Evolutionary conservation across 2,888 invertebrate species (phyloP).

Genomic region (Brenthis daphne): DNA sequence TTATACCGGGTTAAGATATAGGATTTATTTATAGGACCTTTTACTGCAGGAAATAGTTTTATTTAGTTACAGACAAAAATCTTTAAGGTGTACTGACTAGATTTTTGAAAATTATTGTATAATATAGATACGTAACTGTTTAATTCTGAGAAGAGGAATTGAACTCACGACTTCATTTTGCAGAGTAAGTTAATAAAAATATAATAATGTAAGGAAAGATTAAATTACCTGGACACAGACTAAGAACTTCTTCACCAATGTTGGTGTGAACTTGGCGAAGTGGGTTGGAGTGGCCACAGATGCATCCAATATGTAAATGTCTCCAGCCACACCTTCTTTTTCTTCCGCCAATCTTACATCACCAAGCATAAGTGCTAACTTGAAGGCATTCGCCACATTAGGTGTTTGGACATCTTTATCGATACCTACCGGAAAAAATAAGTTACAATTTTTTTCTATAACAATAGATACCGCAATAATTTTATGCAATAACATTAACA

Average conservation of each 20-base stretch:
- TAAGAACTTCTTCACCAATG: slow-evolving; percentile 91
- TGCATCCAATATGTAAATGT: slow-evolving; percentile 91
- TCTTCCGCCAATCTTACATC: slow-evolving; percentile 90
- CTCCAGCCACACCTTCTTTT: slow-evolving; percentile 91
- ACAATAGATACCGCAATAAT: not conserved
- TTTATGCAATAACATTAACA: not conserved
- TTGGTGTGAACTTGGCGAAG: slow-evolving; percentile 92
- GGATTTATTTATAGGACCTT: no score
- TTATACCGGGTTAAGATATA: no score
- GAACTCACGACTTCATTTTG: no score
- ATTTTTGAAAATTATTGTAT: no score
- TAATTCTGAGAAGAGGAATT: no score
- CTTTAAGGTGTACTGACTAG: no score
- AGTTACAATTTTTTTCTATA: not conserved
- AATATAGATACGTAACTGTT: no score
- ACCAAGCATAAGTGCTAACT: slow-evolving; percentile 92
- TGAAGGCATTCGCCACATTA: slow-evolving; percentile 90
- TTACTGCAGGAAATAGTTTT: no score
- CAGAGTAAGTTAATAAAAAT: no score
- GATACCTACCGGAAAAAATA: slow-evolving; percentile 61
- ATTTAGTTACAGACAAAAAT: no score
- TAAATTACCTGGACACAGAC: slow-evolving; percentile 87
- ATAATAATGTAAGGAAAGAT: no score
- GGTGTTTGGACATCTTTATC: slow-evolving; percentile 87
- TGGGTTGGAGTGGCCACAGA: slow-evolving; percentile 89